Evolutionary conservation across 2,888 invertebrate genomes (phyloP).

Genomic region (Drosophila picticornis): DNA sequence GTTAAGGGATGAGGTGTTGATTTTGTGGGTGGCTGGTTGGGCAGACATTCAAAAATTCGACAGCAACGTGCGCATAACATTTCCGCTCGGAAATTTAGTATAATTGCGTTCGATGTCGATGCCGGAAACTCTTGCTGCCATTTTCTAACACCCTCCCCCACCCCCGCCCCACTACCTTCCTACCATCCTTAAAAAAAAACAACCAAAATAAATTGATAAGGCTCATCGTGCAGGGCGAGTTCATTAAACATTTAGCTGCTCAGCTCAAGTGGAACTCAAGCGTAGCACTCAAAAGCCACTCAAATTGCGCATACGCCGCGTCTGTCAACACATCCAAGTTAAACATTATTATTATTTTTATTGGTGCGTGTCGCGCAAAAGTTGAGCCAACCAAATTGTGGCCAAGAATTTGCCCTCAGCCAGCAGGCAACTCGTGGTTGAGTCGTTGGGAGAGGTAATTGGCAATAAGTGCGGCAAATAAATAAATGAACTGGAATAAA

Average conservation of each 20-base stretch:
- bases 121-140: conserved; percentile 64
- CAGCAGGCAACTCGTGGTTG: not conserved
- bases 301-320: conserved; percentile 49
- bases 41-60: conserved; percentile 41
- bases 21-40: not conserved
- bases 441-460: not conserved
- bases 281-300: conserved; percentile 1
- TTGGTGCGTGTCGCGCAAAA: conserved; percentile 32
- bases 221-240: conserved; percentile 12
- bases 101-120: conserved; percentile 74
- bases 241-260: conserved; percentile 48
- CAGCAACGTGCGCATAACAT: conserved; percentile 54
- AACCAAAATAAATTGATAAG: conserved; percentile 12
- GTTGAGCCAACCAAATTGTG: conserved; percentile 11
- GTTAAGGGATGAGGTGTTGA: not conserved
- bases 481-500: not conserved
- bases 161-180: no score
- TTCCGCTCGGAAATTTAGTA: conserved; percentile 71
- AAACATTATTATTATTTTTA: conserved; percentile 49
- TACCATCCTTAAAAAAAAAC: not conserved
- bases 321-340: conserved; percentile 43
- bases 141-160: not conserved
- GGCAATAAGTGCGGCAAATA: not conserved
- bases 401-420: conserved; percentile 7
- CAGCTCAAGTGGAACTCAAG: conserved; percentile 2